phyloP scores from a whole-genome alignment of 2,888 invertebrate species.

The Ischnus inquisitorius region DNA sequence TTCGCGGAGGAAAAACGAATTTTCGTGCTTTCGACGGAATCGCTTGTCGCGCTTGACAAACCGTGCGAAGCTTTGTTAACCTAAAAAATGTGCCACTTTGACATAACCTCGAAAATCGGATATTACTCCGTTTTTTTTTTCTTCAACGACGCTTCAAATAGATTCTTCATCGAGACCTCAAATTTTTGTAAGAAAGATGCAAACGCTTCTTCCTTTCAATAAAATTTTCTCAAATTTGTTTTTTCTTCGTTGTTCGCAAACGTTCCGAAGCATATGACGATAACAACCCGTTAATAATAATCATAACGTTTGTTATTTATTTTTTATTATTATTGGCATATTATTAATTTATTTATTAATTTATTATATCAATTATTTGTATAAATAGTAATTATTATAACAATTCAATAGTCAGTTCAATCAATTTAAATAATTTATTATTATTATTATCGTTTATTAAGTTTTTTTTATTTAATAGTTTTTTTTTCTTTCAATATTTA shows the following conservation, averaged over 20 bases:
- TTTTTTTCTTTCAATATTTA: background rate
- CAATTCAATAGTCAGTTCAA: no score
- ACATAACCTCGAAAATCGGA: background rate
- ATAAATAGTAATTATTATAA: no score
- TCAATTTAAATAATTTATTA: background rate
- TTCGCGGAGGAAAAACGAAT: background rate
- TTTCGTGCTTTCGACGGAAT: background rate
- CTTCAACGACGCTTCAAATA: background rate
- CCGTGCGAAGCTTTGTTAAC: constrained; percentile 3
- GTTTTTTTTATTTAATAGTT: background rate
- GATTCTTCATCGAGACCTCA: background rate
- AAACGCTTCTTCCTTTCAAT: no score
- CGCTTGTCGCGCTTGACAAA: background rate
- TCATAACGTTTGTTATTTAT: no score
- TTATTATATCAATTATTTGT: no score
- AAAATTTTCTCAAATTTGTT: background rate
- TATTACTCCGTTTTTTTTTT: background rate
- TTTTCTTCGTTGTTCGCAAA: background rate
- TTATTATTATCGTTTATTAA: background rate
- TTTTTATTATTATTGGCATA: no score
- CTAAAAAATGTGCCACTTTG: constrained; percentile 2
- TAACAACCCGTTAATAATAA: no score
- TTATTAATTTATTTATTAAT: no score
- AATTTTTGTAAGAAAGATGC: background rate
- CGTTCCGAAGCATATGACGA: no score